Evolutionary conservation across 2,888 invertebrate genomes (phyloP).

Genomic region (Netelia melanura): DNA sequence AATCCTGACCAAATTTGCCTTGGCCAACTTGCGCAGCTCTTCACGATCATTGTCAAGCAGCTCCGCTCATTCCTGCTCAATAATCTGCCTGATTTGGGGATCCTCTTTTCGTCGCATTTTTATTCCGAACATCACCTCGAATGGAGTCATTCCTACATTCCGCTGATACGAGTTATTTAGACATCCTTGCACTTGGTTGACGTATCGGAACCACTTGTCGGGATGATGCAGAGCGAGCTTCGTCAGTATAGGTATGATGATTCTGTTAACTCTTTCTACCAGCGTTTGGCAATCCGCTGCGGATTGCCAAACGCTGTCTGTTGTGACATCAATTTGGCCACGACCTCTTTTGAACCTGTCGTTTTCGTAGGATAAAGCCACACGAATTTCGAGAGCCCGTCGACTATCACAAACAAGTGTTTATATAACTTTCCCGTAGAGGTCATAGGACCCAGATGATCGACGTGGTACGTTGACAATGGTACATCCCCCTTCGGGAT

Average conservation of each 20-base stretch:
- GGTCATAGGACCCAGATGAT: conserved; percentile 78
- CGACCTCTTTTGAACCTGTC: conserved; percentile 69
- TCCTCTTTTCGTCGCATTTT: conserved; percentile 29
- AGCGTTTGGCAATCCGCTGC: conserved; percentile 57
- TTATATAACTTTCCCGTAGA: conserved; percentile 75
- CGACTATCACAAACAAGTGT: conserved; percentile 76
- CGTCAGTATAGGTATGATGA: conserved; percentile 55
- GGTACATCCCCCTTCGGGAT: conserved; percentile 67
- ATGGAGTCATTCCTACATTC: conserved; percentile 16
- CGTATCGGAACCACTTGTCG: conserved; percentile 34
- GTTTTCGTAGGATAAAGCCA: conserved; percentile 68
- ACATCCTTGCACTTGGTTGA: conserved; percentile 9
- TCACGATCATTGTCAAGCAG: conserved; percentile 57
- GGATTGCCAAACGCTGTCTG: conserved; percentile 63
- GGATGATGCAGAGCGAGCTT: conserved; percentile 52
- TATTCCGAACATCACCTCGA: conserved; percentile 33
- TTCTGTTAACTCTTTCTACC: conserved; percentile 33
- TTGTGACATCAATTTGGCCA: conserved; percentile 43
- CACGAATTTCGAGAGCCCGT: conserved; percentile 76
- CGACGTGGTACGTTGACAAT: conserved; percentile 76
- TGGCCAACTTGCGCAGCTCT: conserved; percentile 53
- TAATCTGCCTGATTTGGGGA: conserved; percentile 10
- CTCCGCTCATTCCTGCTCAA: conserved; percentile 64
- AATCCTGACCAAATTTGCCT: conserved; percentile 63
- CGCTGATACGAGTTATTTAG: neutral